phyloP scores from a whole-genome alignment of 1,140 invertebrate genomes.

The Drosophila oshimai region DNA sequence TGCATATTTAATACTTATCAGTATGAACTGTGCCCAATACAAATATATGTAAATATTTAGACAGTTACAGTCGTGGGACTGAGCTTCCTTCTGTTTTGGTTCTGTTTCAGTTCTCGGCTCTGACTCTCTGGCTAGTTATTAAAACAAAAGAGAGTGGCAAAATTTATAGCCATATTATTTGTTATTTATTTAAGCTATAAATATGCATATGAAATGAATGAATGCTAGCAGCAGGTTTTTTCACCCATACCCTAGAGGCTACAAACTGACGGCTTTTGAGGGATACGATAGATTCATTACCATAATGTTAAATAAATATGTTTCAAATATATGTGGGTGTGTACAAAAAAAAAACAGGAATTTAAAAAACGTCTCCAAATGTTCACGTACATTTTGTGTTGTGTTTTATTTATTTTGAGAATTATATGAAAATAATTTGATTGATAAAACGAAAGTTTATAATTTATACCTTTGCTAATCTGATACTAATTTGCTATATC shows the following conservation, averaged over 20 bases:
- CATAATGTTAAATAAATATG: background rate
- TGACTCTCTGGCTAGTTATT: slow-evolving; percentile 50
- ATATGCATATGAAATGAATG: slow-evolving; percentile 75
- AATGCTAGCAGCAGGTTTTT: slow-evolving; percentile 69
- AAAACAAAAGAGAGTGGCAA: slow-evolving; percentile 75
- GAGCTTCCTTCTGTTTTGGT: background rate
- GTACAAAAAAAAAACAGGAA: background rate
- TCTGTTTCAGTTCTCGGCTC: background rate
- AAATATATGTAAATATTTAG: slow-evolving; percentile 2
- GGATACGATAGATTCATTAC: background rate
- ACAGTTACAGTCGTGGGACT: background rate
- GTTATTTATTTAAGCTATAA: slow-evolving; percentile 81
- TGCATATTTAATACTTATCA: slow-evolving; percentile 73
- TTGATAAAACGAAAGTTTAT: too few species aligned
- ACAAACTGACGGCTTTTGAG: background rate
- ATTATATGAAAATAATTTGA: too few species aligned
- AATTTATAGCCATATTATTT: slow-evolving; percentile 79
- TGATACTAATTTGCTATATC: too few species aligned
- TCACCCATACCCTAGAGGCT: slow-evolving; percentile 28
- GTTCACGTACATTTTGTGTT: too few species aligned
- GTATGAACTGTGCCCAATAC: slow-evolving; percentile 29
- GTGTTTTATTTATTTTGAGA: too few species aligned
- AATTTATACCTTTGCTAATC: too few species aligned
- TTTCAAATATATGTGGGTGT: background rate
- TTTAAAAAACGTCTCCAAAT: too few species aligned